These are phyloP conservation scores for Zophobas atratus DNA, from an alignment of 1,140 invertebrate species.

Conservation along the genomic window DNA sequence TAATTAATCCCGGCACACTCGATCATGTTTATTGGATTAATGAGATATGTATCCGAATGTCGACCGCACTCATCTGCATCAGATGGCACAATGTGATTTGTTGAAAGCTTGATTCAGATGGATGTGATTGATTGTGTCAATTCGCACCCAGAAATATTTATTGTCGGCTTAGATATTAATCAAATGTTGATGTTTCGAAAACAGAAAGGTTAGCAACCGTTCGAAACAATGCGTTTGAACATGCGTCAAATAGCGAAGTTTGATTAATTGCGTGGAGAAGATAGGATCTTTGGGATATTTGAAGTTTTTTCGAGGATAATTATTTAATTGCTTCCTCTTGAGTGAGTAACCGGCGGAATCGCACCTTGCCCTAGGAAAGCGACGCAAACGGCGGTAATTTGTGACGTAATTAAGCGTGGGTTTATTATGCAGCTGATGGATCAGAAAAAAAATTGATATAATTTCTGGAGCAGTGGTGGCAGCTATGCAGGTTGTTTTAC, in stretches of 20 bases:
- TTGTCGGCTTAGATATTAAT: constrained; percentile 2
- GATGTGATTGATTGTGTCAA: constrained; percentile 33
- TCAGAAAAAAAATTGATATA: too few relatives aligned
- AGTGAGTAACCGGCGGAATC: constrained; percentile 6
- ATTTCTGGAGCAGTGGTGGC: too few relatives aligned
- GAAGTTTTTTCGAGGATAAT: constrained; percentile 11
- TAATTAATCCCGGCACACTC: constrained; percentile 24
- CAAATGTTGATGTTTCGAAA: not conserved
- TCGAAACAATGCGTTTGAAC: constrained; percentile 3
- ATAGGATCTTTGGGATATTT: constrained; percentile 17
- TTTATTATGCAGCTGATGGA: too few relatives aligned
- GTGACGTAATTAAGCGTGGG: too few relatives aligned
- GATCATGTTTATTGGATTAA: constrained; percentile 54
- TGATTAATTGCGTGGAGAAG: constrained; percentile 15
- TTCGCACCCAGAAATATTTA: constrained; percentile 5
- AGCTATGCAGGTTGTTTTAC: too few relatives aligned
- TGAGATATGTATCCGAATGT: constrained; percentile 55
- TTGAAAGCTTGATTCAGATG: constrained; percentile 37
- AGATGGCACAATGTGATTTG: constrained; percentile 34
- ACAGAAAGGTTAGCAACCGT: not conserved
- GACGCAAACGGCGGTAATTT: too few relatives aligned
- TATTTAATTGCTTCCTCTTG: constrained; percentile 35
- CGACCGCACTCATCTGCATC: constrained; percentile 47
- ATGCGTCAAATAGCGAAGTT: constrained; percentile 8
- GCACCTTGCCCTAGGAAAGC: not conserved